phyloP scores from a whole-genome alignment of 2,113 vertebrate species.

The Laticauda laticaudata region DNA sequence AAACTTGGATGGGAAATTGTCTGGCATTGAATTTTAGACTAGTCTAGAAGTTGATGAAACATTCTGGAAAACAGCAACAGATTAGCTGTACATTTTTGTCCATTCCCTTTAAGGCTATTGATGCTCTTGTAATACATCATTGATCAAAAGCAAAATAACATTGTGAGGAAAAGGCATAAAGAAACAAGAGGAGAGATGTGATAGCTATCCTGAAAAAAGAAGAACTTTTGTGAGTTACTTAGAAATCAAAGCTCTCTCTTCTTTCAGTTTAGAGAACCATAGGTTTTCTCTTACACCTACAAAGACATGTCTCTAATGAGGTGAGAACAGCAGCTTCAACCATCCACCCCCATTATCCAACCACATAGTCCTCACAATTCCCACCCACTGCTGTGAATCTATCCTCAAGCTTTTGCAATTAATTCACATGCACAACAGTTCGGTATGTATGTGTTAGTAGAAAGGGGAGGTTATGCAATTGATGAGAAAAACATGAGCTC shows the following conservation, averaged over 20 bases:
- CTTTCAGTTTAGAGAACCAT: not conserved
- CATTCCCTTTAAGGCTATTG: not conserved
- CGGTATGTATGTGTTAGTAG: not conserved
- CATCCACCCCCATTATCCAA: conserved; percentile 15
- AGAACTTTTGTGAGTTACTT: not conserved
- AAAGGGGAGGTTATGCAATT: not conserved
- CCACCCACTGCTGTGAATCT: conserved; percentile 25
- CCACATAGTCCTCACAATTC: not conserved
- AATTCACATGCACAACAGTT: conserved; percentile 4
- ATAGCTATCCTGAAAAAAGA: not conserved
- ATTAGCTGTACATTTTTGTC: not conserved
- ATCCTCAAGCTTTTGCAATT: conserved; percentile 12
- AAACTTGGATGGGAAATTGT: not conserved
- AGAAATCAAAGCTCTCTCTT: not conserved
- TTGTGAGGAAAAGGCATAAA: not conserved
- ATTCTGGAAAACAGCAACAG: not conserved
- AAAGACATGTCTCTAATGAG: conserved; percentile 25
- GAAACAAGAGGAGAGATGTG: not conserved
- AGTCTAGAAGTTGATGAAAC: not conserved
- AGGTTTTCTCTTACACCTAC: conserved; percentile 10
- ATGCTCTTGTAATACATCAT: not conserved
- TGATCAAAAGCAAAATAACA: not conserved
- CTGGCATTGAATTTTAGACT: not conserved
- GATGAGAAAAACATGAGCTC: not conserved
- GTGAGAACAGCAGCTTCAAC: conserved; percentile 33